Evolutionary conservation across 53 echinoderm and acorn worm genomes (phyloP).

Genomic region (Hippasteria phrygiana): DNA sequence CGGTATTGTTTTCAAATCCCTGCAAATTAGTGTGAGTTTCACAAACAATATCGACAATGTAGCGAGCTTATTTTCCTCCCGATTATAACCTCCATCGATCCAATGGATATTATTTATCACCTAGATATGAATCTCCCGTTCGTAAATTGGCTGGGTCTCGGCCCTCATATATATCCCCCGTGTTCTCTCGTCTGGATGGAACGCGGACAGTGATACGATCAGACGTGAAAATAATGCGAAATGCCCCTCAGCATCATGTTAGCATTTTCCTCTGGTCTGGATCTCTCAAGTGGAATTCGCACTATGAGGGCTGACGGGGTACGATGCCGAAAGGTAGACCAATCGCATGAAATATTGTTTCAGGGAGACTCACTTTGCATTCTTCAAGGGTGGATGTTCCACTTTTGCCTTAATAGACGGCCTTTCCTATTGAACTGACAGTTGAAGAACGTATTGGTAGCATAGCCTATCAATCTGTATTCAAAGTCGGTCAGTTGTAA

Average conservation of each 20-base stretch:
- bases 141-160: not conserved
- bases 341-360: not conserved
- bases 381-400: not conserved
- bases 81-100: not conserved
- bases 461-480: not conserved
- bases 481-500: too few relatives aligned
- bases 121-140: not conserved
- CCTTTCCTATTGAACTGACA: not conserved
- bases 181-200: not conserved
- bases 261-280: not conserved
- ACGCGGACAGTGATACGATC: not conserved
- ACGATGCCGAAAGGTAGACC: not conserved
- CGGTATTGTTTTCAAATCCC: too few relatives aligned
- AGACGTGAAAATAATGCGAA: constrained; percentile 6
- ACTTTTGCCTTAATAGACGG: not conserved
- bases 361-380: not conserved
- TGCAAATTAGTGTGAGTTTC: too few relatives aligned
- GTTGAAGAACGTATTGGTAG: not conserved
- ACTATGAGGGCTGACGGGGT: not conserved
- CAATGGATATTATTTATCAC: not conserved
- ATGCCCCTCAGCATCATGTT: not conserved
- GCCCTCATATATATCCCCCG: not conserved
- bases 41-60: too few relatives aligned
- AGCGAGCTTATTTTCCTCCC: not conserved
- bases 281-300: not conserved